These are phyloP conservation scores for Sacculina carcini DNA, from an alignment of 2,888 invertebrate species.

Conservation along the genomic window DNA sequence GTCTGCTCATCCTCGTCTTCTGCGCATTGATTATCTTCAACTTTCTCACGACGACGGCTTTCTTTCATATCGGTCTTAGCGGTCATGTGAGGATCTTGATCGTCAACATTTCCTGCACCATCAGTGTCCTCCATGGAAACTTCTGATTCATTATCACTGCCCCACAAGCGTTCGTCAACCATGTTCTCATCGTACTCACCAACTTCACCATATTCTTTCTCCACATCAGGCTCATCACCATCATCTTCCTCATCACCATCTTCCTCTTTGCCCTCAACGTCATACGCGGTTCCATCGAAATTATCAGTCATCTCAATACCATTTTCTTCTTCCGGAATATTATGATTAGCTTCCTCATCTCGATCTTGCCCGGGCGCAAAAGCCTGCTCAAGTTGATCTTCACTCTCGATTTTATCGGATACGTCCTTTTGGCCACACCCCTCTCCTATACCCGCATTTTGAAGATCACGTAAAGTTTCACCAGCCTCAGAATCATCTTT, in stretches of 20 bases:
- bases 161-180: slow-evolving; percentile 26
- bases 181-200: slow-evolving; percentile 28
- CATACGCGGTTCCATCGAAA: slow-evolving; percentile 64
- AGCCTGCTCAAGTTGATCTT: slow-evolving; percentile 81
- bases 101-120: slow-evolving; percentile 20
- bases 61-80: slow-evolving; percentile 40
- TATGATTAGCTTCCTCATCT: slow-evolving; percentile 35
- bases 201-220: slow-evolving; percentile 90
- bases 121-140: slow-evolving; percentile 31
- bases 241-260: slow-evolving; percentile 30
- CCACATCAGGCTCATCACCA: slow-evolving; percentile 46
- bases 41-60: slow-evolving; percentile 19
- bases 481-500: slow-evolving; percentile 19
- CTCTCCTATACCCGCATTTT: slow-evolving; percentile 66
- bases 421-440: slow-evolving; percentile 83
- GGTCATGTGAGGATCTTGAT: slow-evolving; percentile 33
- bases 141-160: slow-evolving; percentile 45
- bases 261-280: slow-evolving; percentile 36
- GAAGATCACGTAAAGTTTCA: slow-evolving; percentile 31
- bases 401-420: slow-evolving; percentile 68
- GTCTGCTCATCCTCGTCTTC: slow-evolving; percentile 16
- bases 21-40: slow-evolving; percentile 19
- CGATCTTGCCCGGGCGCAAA: slow-evolving; percentile 49
- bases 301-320: slow-evolving; percentile 91
- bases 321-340: slow-evolving; percentile 52